These are phyloP conservation scores for Peromyscus aztecus DNA, from an alignment of 2,797 vertebrate genomes.

Conservation along the genomic window DNA sequence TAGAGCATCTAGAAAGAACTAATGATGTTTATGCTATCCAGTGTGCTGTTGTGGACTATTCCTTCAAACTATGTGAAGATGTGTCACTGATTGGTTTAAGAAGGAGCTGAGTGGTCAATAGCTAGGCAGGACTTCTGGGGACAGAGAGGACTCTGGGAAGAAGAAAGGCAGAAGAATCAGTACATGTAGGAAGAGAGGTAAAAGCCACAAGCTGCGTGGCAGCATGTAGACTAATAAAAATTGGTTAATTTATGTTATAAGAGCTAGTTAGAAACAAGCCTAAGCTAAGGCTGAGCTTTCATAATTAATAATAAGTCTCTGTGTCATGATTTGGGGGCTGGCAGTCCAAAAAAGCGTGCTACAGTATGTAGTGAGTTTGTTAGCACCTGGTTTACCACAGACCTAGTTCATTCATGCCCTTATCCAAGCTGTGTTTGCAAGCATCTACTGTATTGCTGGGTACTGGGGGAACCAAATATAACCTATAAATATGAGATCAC, in stretches of 20 bases:
- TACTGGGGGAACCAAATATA: neutral
- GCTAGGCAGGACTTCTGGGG: neutral
- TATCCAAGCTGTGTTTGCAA: neutral
- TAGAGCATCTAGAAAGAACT: neutral
- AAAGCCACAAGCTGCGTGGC: neutral
- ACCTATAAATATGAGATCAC: no score
- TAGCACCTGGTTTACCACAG: neutral
- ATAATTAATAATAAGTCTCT: neutral
- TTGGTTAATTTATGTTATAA: neutral
- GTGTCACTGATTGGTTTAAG: neutral
- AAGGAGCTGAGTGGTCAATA: neutral
- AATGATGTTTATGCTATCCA: neutral
- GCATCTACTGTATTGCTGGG: neutral
- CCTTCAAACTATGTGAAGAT: neutral
- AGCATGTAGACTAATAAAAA: neutral
- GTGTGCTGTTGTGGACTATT: neutral
- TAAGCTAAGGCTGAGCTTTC: neutral
- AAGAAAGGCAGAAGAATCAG: neutral
- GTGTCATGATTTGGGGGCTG: neutral
- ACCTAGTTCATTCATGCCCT: neutral
- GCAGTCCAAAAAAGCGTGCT: no score
- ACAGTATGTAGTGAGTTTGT: neutral
- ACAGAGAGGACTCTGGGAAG: neutral
- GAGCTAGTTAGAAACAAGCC: neutral
- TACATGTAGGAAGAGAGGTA: neutral